Conservation (phyloP, 2,888 invertebrate species). For the Amiota minor region DNA sequence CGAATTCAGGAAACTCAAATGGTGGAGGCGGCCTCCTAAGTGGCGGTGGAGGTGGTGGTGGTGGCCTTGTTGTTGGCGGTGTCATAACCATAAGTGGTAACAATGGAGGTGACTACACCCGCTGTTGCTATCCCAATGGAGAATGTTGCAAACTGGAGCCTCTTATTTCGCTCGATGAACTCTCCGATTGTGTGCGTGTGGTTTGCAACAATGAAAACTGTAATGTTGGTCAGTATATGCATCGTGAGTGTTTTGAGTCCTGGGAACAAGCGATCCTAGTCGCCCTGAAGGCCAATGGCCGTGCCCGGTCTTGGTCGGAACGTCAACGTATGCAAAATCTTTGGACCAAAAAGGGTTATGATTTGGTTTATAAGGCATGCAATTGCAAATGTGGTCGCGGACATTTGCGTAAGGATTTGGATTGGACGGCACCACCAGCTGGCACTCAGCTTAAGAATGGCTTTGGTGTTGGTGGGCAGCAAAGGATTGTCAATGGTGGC, state of each 20-base stretch:
- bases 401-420: slow-evolving; percentile 93
- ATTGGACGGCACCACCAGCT: slow-evolving; percentile 86
- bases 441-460: slow-evolving; percentile 20
- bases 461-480: slow-evolving; percentile 9
- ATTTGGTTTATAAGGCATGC: slow-evolving; percentile 95
- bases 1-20: neutral
- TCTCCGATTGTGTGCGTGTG: slow-evolving; percentile 88
- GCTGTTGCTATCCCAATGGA: slow-evolving; percentile 87
- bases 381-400: slow-evolving; percentile 94
- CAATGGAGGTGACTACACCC: slow-evolving; percentile 60
- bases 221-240: slow-evolving; percentile 92
- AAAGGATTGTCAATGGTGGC: slow-evolving; percentile 33
- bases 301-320: slow-evolving; percentile 96
- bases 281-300: slow-evolving; percentile 90
- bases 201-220: slow-evolving; percentile 96
- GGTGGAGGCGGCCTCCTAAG: neutral
- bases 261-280: slow-evolving; percentile 94
- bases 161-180: slow-evolving; percentile 79
- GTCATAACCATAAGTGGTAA: slow-evolving; percentile 9
- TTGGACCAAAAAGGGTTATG: slow-evolving; percentile 98
- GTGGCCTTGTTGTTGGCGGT: too few relatives aligned
- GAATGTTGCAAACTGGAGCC: slow-evolving; percentile 82
- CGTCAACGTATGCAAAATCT: slow-evolving; percentile 94
- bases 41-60: too few relatives aligned
- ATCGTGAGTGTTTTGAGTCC: slow-evolving; percentile 93